Percentiles rank a stretch among this genome's conserved stretches.
phyloP scores from a whole-genome alignment of 2,888 invertebrate species.

The Norana najaformis region DNA sequence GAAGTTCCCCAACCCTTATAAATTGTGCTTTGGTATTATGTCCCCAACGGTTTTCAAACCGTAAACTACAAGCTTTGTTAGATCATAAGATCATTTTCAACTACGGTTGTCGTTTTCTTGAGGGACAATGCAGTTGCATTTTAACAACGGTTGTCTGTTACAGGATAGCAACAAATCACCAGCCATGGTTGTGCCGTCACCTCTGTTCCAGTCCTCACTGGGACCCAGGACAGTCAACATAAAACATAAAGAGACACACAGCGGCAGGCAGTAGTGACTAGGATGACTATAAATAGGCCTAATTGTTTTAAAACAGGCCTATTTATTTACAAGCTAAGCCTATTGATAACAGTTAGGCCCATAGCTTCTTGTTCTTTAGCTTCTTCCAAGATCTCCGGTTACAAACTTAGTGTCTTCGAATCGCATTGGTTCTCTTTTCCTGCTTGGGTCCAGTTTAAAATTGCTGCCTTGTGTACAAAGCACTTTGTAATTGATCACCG shows the following conservation, averaged over 20 bases:
- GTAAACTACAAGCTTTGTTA: neutral
- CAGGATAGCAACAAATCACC: neutral
- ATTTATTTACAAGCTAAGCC: neutral
- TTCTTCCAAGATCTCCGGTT: too few species aligned
- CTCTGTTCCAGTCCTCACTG: neutral
- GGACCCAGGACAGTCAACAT: neutral
- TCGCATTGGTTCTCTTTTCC: too few species aligned
- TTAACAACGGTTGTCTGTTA: neutral
- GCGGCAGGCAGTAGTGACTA: neutral
- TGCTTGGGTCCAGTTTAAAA: too few species aligned
- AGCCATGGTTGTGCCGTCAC: neutral
- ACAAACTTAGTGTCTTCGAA: too few species aligned
- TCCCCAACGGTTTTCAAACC: too few species aligned
- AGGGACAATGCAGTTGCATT: neutral
- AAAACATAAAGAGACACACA: neutral
- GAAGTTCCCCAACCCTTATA: too few species aligned
- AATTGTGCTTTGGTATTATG: too few species aligned
- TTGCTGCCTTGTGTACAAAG: too few species aligned
- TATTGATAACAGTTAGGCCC: neutral
- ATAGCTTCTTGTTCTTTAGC: too few species aligned
- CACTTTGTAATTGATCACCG: too few species aligned
- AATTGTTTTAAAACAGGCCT: neutral
- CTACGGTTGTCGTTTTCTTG: too few species aligned
- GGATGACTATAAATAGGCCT: neutral
- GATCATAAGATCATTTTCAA: too few species aligned